These are phyloP conservation scores for Odocoileus hemionus DNA, from an alignment of 2,113 vertebrate genomes.

Conservation along the genomic window DNA sequence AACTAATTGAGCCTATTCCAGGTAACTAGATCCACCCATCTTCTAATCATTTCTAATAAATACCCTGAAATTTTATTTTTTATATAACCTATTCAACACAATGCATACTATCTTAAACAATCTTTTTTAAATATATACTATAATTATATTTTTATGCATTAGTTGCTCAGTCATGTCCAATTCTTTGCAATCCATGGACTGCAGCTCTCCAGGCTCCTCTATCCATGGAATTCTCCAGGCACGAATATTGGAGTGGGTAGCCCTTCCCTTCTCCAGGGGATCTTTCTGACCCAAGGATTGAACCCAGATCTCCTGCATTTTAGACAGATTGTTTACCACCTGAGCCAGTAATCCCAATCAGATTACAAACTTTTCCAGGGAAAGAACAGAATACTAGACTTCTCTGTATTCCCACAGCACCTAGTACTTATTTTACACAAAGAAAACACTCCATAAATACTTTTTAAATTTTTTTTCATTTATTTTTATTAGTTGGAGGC, in stretches of 20 bases:
- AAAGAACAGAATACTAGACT: neutral
- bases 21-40: neutral
- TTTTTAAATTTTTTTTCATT: neutral
- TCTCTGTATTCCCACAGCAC: neutral
- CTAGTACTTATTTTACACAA: neutral
- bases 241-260: neutral
- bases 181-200: neutral
- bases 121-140: neutral
- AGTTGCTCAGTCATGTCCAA: neutral
- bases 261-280: neutral
- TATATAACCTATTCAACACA: neutral
- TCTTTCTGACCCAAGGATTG: neutral
- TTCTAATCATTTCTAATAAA: neutral
- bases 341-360: neutral
- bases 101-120: neutral
- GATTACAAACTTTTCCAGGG: slow-evolving; percentile 15
- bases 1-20: neutral
- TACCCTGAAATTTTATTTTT: neutral
- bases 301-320: neutral
- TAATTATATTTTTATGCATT: neutral
- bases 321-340: neutral
- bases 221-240: neutral
- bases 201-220: neutral
- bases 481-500: too few relatives aligned
- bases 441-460: slow-evolving; percentile 27